A percentile compares a stretch with the other conserved stretches of the same genome.
Evolutionary conservation across 2,113 vertebrate species (phyloP).

Genomic region (Tretioscincus oriximinensis): DNA sequence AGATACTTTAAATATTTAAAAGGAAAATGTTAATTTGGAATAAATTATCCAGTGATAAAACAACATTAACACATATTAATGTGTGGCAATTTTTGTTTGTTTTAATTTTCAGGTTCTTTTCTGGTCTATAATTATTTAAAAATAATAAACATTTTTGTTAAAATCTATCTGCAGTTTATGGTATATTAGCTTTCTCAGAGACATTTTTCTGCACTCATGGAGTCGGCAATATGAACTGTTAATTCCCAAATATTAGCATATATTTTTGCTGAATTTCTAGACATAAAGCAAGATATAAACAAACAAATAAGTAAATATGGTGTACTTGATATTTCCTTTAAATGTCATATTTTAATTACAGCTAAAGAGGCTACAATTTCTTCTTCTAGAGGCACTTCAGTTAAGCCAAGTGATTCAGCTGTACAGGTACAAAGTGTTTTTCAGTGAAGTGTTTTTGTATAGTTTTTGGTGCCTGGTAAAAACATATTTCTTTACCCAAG

Average conservation of each 20-base stretch:
- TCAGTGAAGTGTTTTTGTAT: not conserved
- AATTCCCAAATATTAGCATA: not conserved
- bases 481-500: too few relatives aligned
- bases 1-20: too few relatives aligned
- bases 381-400: constrained; percentile 60
- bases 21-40: too few relatives aligned
- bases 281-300: too few relatives aligned
- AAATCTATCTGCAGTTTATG: not conserved
- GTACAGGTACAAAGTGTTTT: constrained; percentile 52
- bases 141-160: not conserved
- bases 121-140: too few relatives aligned
- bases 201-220: not conserved
- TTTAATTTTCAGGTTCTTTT: too few relatives aligned
- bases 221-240: not conserved
- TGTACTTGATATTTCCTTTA: not conserved
- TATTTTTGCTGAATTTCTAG: not conserved
- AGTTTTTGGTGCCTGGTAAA: too few relatives aligned
- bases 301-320: too few relatives aligned
- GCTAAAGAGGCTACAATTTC: constrained; percentile 66
- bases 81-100: too few relatives aligned
- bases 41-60: too few relatives aligned
- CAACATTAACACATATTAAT: too few relatives aligned
- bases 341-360: constrained; percentile 56
- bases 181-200: not conserved
- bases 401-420: constrained; percentile 59